Evolutionary conservation across 2,797 vertebrate genomes (phyloP).

Genomic region (Hoplostethus mediterraneus): DNA sequence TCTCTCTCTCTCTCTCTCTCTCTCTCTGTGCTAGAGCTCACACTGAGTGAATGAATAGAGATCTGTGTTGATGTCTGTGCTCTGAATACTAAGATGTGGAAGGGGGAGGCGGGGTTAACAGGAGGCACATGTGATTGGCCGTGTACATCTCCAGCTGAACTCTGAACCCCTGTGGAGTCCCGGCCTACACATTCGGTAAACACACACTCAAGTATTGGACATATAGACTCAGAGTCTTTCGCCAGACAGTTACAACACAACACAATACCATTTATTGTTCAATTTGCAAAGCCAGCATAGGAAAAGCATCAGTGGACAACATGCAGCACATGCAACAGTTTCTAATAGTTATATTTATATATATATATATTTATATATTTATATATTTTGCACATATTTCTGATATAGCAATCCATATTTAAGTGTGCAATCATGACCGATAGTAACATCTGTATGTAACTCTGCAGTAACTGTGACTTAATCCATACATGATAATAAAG

Average conservation of each 20-base stretch:
- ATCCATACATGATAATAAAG: too few species aligned
- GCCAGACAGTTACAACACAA: not conserved
- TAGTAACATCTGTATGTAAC: too few species aligned
- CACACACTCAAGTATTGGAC: slow-evolving; percentile 46
- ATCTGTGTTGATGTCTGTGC: slow-evolving; percentile 82
- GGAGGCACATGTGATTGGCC: slow-evolving; percentile 72
- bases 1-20: slow-evolving; percentile 10
- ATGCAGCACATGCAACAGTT: not conserved
- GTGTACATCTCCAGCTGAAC: slow-evolving; percentile 76
- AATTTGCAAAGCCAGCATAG: slow-evolving; percentile 20
- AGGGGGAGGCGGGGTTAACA: slow-evolving; percentile 63
- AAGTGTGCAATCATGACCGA: too few species aligned
- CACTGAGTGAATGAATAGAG: slow-evolving; percentile 82
- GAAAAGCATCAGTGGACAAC: too few species aligned
- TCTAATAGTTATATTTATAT: too few species aligned
- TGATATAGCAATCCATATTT: too few species aligned
- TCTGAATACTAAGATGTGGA: slow-evolving; percentile 81
- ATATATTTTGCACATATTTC: too few species aligned
- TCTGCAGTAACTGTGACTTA: too few species aligned
- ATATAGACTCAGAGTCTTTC: slow-evolving; percentile 31
- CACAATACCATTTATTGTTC: slow-evolving; percentile 37
- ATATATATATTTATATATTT: too few species aligned
- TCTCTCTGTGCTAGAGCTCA: slow-evolving; percentile 67
- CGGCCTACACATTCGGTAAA: slow-evolving; percentile 76
- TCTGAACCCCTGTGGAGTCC: slow-evolving; percentile 73